Evolutionary conservation across 2,888 invertebrate genomes (phyloP), one percentile per base, ranked within the genome.

Genomic region (Diabrotica balteata): DNA sequence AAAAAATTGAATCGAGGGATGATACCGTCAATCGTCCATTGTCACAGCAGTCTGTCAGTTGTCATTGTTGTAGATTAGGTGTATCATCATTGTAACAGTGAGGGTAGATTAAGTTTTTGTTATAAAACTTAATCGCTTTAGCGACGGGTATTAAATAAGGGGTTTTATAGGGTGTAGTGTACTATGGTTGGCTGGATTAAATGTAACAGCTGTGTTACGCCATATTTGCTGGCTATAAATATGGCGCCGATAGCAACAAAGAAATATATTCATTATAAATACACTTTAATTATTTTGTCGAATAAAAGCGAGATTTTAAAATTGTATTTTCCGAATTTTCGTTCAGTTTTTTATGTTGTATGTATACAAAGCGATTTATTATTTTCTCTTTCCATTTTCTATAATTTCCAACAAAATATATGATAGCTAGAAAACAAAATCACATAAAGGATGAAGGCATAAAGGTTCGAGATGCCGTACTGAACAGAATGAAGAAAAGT

Each of bases 91-190:
- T 72, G 72, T 72, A 61, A 65, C 59, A 60, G 67, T 64, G 74
- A 76, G 75, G 73, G 75, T 67, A 73, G 76, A 77, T 77, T 77
- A 76, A 71, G 75, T 75, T 76, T 71, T 70, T 71, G 73, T 71
- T 73, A 62, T 51, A 57, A 70, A 66, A 69, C 73, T 61, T 77
- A 77, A 77, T 77, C 77, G 74, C 72, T 75, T 75, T 74, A 76
- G 66, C 70, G 58, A 65, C 51, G 57, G 17, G 43, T 44, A 7
- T 9, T 46, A 44, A 52, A 43, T 55, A 58, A 54, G 62, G 69
- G 63, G 66, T 22, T 66, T 57, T 11, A 22, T 49, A 5, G 32
- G 32, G 45, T 17, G 62, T 59, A 66, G 72, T 66, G 63, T 49
- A 45, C 59, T 68, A 65, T 63, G 70, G 70, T 73, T 70, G 69